Conservation (phyloP, 2,113 vertebrate species). For the Chiloscyllium plagiosum region DNA sequence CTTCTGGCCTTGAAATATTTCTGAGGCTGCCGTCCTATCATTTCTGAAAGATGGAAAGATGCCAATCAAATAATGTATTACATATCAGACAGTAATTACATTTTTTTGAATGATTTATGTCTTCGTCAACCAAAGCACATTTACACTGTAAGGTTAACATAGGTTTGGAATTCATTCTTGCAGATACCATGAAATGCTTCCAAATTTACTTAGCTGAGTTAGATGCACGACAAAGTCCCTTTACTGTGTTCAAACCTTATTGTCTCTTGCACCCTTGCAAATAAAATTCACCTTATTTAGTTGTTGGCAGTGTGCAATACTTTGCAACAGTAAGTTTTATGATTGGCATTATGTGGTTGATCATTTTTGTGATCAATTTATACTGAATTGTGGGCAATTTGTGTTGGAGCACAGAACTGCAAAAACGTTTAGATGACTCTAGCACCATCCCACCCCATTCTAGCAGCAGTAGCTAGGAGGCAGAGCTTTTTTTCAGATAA, state of each 20-base stretch:
- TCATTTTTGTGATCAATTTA: neutral
- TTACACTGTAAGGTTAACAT: neutral
- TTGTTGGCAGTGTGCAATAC: neutral
- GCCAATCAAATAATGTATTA: neutral
- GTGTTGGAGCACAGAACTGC: neutral
- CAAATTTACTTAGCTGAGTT: neutral
- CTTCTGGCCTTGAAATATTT: too few species aligned
- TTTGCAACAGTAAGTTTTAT: neutral
- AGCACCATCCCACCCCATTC: neutral
- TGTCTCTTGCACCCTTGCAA: neutral
- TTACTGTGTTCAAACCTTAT: neutral
- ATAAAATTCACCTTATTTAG: neutral
- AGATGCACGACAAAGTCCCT: neutral
- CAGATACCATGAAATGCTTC: neutral
- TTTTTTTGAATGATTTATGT: neutral
- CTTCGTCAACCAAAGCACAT: neutral
- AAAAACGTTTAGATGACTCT: neutral
- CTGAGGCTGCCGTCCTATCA: too few species aligned
- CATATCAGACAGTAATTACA: neutral
- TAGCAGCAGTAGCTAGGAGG: neutral
- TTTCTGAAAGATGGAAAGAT: too few species aligned
- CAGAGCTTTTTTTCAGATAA: neutral
- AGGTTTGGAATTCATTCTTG: neutral
- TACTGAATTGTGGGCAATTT: neutral
- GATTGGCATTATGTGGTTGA: neutral